Evolutionary conservation across 2,888 invertebrate species (phyloP), one percentile per base, ranked within the genome.

Genomic region (Villa cingulata): DNA sequence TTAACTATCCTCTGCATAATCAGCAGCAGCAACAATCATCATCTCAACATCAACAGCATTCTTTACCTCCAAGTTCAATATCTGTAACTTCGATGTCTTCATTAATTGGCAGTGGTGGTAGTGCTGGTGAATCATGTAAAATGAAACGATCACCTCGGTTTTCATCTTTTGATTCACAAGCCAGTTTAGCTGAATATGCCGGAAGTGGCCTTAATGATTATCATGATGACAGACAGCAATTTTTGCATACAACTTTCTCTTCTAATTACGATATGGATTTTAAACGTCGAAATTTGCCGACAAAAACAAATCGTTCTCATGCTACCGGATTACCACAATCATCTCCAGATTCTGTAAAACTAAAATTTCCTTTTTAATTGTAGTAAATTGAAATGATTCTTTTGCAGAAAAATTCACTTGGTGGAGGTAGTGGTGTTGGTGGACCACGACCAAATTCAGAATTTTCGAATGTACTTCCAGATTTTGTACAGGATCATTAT

Each of bases 401-500:
- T 10, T 34, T 34, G n/a, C 19, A 46, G 41, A 51, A 48, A 38
- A 47, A 49, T 32, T 9, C 12, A 32, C 12, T 14, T 12, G 29
- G 29, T 12, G 12, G 29, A 12, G 29, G 29, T 32, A 12, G 7
- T 32, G 29, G 29, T 32, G 29, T 9, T 32, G 12, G 9, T 2
- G 6, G 29, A 3, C 6, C 48, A 41, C 51, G 51, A 36, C 52
- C 49, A 12, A 53, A 52, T 19, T 45, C 57, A 1, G 61, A 60
- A 48, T 59, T 56, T 51, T 58, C 60, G 5, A 58, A 61, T 4
- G 66, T 81, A 10, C 64, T 87, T 55, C 89, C 89, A 1, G 89
- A 89, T 64, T 89, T 89, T 70, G 89, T 90, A 45, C 89, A 89
- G 64, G 89, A 89, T 67, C 89, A 89, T 67, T 76, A 88, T 65